Conservation (phyloP, 2,888 invertebrate genomes). For the Dyspetes luteomarginatus region DNA sequence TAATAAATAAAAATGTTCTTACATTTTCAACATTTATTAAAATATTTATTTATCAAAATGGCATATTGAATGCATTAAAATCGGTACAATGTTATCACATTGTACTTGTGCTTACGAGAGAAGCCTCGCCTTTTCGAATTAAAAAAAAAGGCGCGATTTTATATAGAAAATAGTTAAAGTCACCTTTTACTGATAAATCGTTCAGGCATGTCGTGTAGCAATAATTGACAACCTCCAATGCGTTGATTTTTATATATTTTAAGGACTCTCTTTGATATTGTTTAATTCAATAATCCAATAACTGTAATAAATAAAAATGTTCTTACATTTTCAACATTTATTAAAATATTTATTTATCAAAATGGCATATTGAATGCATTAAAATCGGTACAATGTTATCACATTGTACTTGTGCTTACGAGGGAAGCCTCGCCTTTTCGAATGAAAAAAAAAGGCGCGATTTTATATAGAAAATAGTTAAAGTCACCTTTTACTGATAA, state of each 20-base stretch:
- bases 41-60: no score
- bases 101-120: no score
- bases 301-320: background rate
- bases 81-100: no score
- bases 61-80: no score
- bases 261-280: background rate
- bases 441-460: slow-evolving; percentile 64
- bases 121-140: slow-evolving; percentile 33
- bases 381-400: no score
- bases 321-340: background rate
- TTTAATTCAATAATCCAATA: background rate
- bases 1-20: background rate
- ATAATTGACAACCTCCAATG: no score
- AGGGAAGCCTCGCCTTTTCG: background rate
- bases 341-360: no score
- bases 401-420: no score
- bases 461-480: slow-evolving; percentile 35
- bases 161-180: slow-evolving; percentile 1
- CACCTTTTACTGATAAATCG: background rate
- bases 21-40: background rate
- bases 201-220: no score
- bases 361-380: no score
- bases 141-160: slow-evolving; percentile 64
- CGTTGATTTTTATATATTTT: background rate
- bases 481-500: background rate